phyloP scores from a whole-genome alignment of 2,888 invertebrate genomes.

The Mystacides longicornis region DNA sequence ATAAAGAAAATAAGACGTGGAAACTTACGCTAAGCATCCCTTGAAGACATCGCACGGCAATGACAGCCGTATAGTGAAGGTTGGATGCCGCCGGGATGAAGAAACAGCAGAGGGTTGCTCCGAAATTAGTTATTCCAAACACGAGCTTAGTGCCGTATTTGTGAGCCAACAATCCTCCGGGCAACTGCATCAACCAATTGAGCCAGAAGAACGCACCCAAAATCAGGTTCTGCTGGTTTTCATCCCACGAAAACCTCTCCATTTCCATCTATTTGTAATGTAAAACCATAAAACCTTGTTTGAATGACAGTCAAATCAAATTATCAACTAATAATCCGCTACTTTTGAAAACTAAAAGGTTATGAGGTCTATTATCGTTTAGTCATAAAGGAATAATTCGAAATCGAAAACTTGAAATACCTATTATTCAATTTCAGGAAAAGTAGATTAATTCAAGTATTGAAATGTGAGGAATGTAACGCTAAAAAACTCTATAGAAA shows the following conservation, averaged over 20 bases:
- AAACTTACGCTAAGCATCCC: slow-evolving; percentile 59
- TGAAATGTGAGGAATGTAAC: too few species aligned
- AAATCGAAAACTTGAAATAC: too few species aligned
- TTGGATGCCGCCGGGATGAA: slow-evolving; percentile 58
- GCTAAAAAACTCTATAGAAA: too few species aligned
- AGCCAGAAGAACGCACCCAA: slow-evolving; percentile 67
- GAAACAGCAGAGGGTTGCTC: slow-evolving; percentile 56
- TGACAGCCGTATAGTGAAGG: slow-evolving; percentile 48
- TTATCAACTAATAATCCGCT: too few species aligned
- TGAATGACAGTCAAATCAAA: too few species aligned
- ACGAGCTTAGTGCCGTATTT: slow-evolving; percentile 64
- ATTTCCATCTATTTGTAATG: slow-evolving; percentile 26
- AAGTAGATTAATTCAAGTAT: too few species aligned
- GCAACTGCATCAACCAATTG: slow-evolving; percentile 64
- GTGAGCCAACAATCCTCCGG: slow-evolving; percentile 62
- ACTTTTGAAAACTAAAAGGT: too few species aligned
- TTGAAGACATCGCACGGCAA: slow-evolving; percentile 56
- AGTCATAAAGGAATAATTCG: too few species aligned
- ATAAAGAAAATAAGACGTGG: background rate
- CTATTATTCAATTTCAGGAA: too few species aligned
- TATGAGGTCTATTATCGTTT: too few species aligned
- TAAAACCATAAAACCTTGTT: slow-evolving; percentile 9
- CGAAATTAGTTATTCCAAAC: slow-evolving; percentile 59
- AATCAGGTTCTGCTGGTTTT: slow-evolving; percentile 54
- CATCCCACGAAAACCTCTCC: slow-evolving; percentile 53